Evolutionary conservation across 37 sponge, comb jelly and placozoan genomes (phyloP).

Genomic region (Bolinopsis microptera): DNA sequence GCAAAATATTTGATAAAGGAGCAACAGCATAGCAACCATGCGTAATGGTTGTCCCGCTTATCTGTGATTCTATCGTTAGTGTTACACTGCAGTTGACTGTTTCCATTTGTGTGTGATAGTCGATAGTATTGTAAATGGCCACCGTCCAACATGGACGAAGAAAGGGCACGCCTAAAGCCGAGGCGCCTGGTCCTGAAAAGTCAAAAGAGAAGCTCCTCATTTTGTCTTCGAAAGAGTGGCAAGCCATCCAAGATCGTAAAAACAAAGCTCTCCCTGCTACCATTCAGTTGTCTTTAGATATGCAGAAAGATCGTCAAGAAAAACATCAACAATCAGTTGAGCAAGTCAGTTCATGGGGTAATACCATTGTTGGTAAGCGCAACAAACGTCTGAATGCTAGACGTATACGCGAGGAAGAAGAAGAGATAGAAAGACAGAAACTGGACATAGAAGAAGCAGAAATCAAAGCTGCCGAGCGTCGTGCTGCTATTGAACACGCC

Average conservation of each 20-base stretch:
- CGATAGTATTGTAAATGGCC: neutral
- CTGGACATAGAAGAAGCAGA: constrained; percentile 78
- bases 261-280: neutral
- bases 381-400: constrained; percentile 31
- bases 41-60: neutral
- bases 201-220: constrained; percentile 17
- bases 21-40: constrained; percentile 26
- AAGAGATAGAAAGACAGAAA: constrained; percentile 62
- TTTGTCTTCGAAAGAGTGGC: constrained; percentile 31
- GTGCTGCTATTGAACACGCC: constrained; percentile 81
- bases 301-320: constrained; percentile 12
- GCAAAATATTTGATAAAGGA: constrained; percentile 27
- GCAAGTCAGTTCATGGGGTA: constrained; percentile 52
- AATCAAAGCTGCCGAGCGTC: constrained; percentile 78
- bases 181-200: neutral
- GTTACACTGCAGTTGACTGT: neutral
- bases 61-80: neutral
- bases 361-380: constrained; percentile 55
- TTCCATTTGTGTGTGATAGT: neutral
- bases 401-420: constrained; percentile 32
- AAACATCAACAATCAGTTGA: constrained; percentile 18
- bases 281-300: neutral
- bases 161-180: constrained; percentile 27
- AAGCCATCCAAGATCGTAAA: constrained; percentile 34
- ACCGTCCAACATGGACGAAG: constrained; percentile 55